Conservation (phyloP, 1,140 invertebrate genomes). For the Lepidurus arcticus region DNA sequence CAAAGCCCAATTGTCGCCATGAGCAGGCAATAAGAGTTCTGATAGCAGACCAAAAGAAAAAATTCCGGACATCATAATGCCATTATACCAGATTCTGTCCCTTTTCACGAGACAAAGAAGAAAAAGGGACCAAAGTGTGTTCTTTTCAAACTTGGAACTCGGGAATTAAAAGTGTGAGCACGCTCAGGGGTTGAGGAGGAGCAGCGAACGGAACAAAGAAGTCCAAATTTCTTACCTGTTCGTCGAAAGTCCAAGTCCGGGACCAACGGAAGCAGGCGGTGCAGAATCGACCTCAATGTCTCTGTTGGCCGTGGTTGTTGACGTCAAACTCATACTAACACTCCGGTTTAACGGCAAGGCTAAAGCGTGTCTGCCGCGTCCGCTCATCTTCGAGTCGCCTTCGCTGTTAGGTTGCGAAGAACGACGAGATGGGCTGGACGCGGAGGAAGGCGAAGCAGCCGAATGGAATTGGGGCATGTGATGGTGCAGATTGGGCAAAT, state of each 20-base stretch:
- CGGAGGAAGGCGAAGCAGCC: not conserved
- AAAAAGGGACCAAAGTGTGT: too few species aligned
- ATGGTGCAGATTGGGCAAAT: constrained; percentile 30
- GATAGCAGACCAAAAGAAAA: too few species aligned
- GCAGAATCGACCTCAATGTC: not conserved
- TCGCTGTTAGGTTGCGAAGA: not conserved
- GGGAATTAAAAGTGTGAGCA: not conserved
- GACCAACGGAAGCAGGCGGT: not conserved
- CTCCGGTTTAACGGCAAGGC: not conserved
- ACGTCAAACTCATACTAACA: constrained; percentile 10
- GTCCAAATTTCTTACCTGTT: not conserved
- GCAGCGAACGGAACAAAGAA: not conserved
- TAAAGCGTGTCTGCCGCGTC: not conserved
- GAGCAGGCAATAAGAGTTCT: too few species aligned
- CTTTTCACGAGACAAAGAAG: too few species aligned
- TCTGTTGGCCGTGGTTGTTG: not conserved
- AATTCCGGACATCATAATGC: too few species aligned
- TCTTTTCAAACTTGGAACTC: too few species aligned
- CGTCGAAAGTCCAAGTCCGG: not conserved
- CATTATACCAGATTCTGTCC: too few species aligned
- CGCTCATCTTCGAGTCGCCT: not conserved
- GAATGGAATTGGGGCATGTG: not conserved
- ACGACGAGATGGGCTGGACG: not conserved
- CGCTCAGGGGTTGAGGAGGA: not conserved
- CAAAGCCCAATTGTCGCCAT: too few species aligned